Evolutionary conservation across 2,888 invertebrate genomes (phyloP).

Genomic region (Troides helena): DNA sequence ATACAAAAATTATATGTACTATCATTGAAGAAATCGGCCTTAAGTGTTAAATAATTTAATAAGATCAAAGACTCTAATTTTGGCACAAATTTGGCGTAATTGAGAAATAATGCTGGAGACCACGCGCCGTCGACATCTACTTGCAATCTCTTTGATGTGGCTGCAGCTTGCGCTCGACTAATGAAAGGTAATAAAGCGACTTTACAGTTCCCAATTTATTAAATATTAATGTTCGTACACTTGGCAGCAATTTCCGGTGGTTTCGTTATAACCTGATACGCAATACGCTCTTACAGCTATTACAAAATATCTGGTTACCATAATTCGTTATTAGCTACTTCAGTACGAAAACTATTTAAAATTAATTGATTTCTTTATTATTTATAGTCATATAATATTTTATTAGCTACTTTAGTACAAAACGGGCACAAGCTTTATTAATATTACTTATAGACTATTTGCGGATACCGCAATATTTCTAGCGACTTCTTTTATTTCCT

Average conservation of each 20-base stretch:
- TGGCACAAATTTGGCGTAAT: neutral
- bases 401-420: too few species aligned
- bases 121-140: slow-evolving; percentile 5
- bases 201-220: slow-evolving; percentile 21
- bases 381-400: too few species aligned
- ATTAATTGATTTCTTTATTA: too few species aligned
- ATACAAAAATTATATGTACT: too few species aligned
- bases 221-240: slow-evolving; percentile 21
- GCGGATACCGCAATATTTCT: neutral
- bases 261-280: slow-evolving; percentile 4
- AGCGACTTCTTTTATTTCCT: neutral
- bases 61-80: neutral
- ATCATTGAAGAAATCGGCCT: too few species aligned
- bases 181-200: slow-evolving; percentile 16
- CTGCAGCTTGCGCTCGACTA: slow-evolving; percentile 21
- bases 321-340: neutral
- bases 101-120: neutral
- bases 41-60: neutral
- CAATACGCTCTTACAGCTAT: slow-evolving; percentile 1
- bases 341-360: neutral
- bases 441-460: neutral
- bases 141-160: slow-evolving; percentile 22
- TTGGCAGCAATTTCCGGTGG: slow-evolving; percentile 19
- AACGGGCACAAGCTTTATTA: neutral
- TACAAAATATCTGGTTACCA: slow-evolving; percentile 4